Percentiles rank a stretch among this genome's conserved stretches.
These are phyloP conservation scores for Chelon auratus DNA, from an alignment of 2,797 vertebrate species.

Conservation along the genomic window DNA sequence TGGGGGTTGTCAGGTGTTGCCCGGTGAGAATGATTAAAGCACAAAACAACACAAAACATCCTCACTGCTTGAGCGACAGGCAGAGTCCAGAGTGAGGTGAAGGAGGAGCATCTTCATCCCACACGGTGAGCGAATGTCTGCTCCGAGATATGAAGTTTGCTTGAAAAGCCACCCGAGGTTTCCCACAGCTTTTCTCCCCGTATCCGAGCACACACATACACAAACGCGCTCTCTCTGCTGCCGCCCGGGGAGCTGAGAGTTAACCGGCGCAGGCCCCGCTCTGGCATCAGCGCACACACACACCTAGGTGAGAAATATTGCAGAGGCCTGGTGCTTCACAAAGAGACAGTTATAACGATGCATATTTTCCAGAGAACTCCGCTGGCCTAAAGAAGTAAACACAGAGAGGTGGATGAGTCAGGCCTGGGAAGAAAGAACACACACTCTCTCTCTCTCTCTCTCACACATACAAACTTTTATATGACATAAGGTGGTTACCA, in stretches of 20 bases:
- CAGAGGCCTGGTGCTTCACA: constrained; percentile 88
- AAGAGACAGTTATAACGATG: constrained; percentile 87
- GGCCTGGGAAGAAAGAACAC: constrained; percentile 73
- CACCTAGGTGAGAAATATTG: constrained; percentile 89
- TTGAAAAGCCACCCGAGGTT: constrained; percentile 56
- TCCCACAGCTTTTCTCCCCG: constrained; percentile 36
- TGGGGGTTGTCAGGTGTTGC: constrained; percentile 26
- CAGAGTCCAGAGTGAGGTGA: constrained; percentile 2
- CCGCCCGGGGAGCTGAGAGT: constrained; percentile 69
- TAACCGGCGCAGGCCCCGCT: constrained; percentile 68
- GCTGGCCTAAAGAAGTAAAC: constrained; percentile 84
- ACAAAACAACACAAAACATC: constrained; percentile 28
- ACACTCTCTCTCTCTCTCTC: constrained; percentile 37
- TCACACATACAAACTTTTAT: constrained; percentile 29
- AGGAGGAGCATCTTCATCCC: constrained; percentile 36
- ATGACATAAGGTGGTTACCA: constrained; percentile 42
- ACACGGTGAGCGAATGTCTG: constrained; percentile 70
- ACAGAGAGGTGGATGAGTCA: constrained; percentile 79
- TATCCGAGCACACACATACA: constrained; percentile 6
- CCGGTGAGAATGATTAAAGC: constrained; percentile 15
- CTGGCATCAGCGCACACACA: constrained; percentile 79
- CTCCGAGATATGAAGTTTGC: constrained; percentile 59
- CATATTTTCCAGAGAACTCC: constrained; percentile 88
- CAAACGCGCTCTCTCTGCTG: neutral
- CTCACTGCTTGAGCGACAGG: constrained; percentile 24